Base-by-base conservation (phyloP, 2,113 vertebrate species). In the Hypanus sabinus region DNA sequence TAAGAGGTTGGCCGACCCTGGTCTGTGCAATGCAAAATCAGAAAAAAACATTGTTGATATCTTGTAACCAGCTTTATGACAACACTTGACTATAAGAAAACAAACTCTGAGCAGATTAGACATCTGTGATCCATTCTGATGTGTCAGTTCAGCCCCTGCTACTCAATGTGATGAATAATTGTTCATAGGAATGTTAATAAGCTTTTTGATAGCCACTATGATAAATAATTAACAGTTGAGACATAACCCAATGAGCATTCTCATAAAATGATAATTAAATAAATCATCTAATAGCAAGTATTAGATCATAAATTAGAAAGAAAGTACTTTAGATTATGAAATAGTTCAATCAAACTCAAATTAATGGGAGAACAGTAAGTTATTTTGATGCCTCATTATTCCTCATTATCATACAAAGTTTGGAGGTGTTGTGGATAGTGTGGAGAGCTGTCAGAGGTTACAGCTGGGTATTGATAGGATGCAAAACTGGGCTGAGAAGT, bases 81-180 rank as follows among this genome's bases (percentile, higher is more conserved):
- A 94, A 94, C 94, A 75, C 95, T 94, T 94, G 92, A 77, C 20
- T 94, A 30, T 6, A 95, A 94, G 80, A 93, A 36, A 88, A 30
- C 12, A n/a, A 14, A 65, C 27, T n/a, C 5, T 33, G 85, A 88
- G 60, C 80, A 88, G 5, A 16, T 88, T 65, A 33, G 85, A 88
- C 85, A 83, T n/a, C 94, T 94, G 94, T 95, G 95, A 94, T 95
- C 95, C 96, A 96, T 96, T 96, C 96, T 96, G 96, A 96, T 97
- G 96, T 95, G 95, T 95, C 95, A 95, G 95, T 96, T 96, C 96
- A 38, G 96, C 96, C 96, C 97, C 97, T 97, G 97, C 97, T 97
- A 96, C 97, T 98, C 96, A 96, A 97, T 97, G 97, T 97, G 97
- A 96, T 98, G 97, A 97, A 97, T 96, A 98, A 98, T 98, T 97